Evolutionary conservation across 2,113 vertebrate species (phyloP), one percentile per base, ranked within the genome.

Genomic region (Prochilodus magdalenae): DNA sequence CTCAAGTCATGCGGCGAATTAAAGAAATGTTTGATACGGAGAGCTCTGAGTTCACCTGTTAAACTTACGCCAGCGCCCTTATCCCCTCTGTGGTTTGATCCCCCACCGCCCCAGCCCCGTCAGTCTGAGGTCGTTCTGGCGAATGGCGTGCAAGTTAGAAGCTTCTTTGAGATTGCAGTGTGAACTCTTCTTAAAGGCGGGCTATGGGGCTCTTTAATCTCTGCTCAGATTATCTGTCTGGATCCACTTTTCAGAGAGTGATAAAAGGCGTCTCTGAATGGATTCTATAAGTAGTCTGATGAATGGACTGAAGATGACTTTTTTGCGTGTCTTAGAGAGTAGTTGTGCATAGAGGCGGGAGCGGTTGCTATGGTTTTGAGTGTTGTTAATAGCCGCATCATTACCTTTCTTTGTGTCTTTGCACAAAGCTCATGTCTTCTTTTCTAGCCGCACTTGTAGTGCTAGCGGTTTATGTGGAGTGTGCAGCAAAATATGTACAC

Each of bases 21-120:
- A 76, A 62, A 67, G 53, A 27, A 27, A 69, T 73, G 79, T 67
- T 86, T 86, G 81, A 83, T 83, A 49, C 55, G 27, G n/a, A 60
- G 81, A 29, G 13, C 40, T 83, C 60, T 33, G 27, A 77, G 65
- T 81, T 83, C 71, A 62, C 49, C 73, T 44, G 22, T 51, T 73
- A 18, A 26, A 73, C 47, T 65, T 67, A n/a, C 51, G 67, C 27
- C 47, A 3, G 51, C 29, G 40, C 36, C 55, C 30, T 73, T 44
- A 77, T 81, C 22, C 5, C 10, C 27, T 67, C 18, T 53, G 67
- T 3, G 44, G 40, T 72, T 67, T 62, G 59, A 40, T 30, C 62
- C 65, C 47, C 18, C 59, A 36, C 33, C 33, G 11, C 65, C 33
- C 33, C 65, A 11, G 12, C 62, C 30, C 65, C 27, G 30, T 44